These are phyloP conservation scores for Danio kyathit DNA, from an alignment of 2,797 vertebrate species.

Conservation along the genomic window DNA sequence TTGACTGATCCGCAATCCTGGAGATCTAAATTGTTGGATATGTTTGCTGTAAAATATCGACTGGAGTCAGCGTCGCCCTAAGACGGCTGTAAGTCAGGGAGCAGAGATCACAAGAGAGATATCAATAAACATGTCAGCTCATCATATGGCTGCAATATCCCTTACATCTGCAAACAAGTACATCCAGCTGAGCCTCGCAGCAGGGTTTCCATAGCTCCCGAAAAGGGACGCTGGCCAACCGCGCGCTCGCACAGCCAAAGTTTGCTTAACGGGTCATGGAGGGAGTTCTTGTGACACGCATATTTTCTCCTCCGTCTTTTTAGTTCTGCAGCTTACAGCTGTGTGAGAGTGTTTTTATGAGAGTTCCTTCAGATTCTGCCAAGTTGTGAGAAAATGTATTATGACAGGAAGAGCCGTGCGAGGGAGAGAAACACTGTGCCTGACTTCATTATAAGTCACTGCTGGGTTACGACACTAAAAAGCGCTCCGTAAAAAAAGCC, in stretches of 20 bases:
- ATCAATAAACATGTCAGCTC: conserved; percentile 59
- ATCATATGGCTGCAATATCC: conserved; percentile 60
- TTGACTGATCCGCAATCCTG: conserved; percentile 41
- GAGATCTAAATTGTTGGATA: conserved; percentile 58
- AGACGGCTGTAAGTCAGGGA: conserved; percentile 54
- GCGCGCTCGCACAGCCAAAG: background rate
- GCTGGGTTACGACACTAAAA: conserved; percentile 10
- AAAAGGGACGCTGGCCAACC: conserved; percentile 26
- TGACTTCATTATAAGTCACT: conserved; percentile 20
- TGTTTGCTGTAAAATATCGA: conserved; percentile 55
- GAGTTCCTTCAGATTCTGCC: conserved; percentile 13
- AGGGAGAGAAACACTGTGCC: conserved; percentile 5
- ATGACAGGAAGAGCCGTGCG: conserved; percentile 17
- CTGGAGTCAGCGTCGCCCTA: conserved; percentile 39
- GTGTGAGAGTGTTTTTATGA: conserved; percentile 32
- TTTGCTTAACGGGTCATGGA: conserved; percentile 34
- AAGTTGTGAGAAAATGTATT: conserved; percentile 36
- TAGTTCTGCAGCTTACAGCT: conserved; percentile 34
- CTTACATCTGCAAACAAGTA: conserved; percentile 60
- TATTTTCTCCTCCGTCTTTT: background rate
- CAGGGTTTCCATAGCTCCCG: conserved; percentile 50
- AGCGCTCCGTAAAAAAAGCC: background rate
- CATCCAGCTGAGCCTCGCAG: conserved; percentile 50
- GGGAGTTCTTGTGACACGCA: conserved; percentile 44
- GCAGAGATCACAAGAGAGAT: conserved; percentile 58